phyloP scores from a whole-genome alignment of 2,888 invertebrate genomes.

The Sinodicranocentrus sp. region DNA sequence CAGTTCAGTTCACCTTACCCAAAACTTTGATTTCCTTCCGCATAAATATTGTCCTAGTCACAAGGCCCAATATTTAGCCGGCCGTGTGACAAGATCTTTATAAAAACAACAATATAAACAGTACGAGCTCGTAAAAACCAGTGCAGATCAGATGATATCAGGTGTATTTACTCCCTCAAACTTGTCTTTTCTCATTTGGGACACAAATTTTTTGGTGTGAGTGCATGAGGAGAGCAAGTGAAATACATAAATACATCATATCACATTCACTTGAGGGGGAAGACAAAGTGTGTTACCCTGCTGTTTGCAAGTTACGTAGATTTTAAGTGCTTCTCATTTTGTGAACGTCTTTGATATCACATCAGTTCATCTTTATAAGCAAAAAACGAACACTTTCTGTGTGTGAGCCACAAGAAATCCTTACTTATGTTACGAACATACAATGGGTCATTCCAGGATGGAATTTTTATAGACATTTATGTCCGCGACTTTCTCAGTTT shows the following conservation, averaged over 20 bases:
- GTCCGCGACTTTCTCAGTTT: slow-evolving; percentile 46
- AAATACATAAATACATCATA: slow-evolving; percentile 26
- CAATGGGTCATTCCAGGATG: slow-evolving; percentile 38
- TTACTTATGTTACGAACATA: neutral
- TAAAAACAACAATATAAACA: slow-evolving; percentile 3
- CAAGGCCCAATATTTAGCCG: slow-evolving; percentile 1
- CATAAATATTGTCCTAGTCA: slow-evolving; percentile 54
- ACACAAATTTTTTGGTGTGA: slow-evolving; percentile 37
- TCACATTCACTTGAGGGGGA: slow-evolving; percentile 5
- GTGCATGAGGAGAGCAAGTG: slow-evolving; percentile 23
- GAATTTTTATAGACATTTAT: slow-evolving; percentile 63
- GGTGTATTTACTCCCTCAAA: neutral
- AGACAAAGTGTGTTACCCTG: slow-evolving; percentile 39
- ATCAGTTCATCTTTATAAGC: slow-evolving; percentile 54
- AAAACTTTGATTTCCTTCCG: too few relatives aligned
- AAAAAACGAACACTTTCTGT: slow-evolving; percentile 21
- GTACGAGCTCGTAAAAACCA: neutral
- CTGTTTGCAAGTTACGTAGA: slow-evolving; percentile 44
- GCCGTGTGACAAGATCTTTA: slow-evolving; percentile 15
- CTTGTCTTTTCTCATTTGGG: neutral
- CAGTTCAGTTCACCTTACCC: too few relatives aligned
- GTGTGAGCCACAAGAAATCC: neutral
- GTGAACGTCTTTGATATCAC: neutral
- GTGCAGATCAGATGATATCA: slow-evolving; percentile 34
- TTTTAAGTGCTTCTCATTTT: neutral